Evolutionary conservation across 2,888 invertebrate species (phyloP), one percentile per base, ranked within the genome.

Genomic region (Caenorhabditis sp.): DNA sequence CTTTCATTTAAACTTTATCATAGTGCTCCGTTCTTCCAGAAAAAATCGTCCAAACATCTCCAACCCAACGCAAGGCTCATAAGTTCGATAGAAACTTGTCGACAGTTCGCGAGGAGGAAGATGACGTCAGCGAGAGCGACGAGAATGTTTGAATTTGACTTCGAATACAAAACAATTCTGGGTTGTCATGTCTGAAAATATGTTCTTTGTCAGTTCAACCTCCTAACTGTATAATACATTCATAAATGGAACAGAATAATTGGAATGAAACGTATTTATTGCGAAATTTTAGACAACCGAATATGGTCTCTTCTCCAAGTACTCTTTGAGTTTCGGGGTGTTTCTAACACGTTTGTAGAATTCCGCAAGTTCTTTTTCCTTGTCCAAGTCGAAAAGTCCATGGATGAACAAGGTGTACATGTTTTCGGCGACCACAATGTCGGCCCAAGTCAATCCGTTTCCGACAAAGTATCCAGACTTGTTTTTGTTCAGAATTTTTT

Each of bases 41-140:
- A 22, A 68, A 68, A 52, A 58, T 50, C 27, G 58, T 68, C 1
- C 58, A 50, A 50, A 41, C 50, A 8, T 50, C 58, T 30, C 41
- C 68, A 30, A 43, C 26, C 20, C 58, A 50, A 43, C 50, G 52
- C 17, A 58, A 59, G 35, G 48, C 58, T 20, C 58, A 45, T 32
- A 68, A 59, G 27, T 68, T 73, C 41, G 73, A 73, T 13, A 50
- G 65, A 46, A 65, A 59, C 35, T 43, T 73, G 41, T 73, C 73
- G 4, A 73, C 65, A 27, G 73, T 73, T n/a, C 46, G 53, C 35
- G 73, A 73, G 30, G 73, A 73, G 35, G 43, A 56, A 9, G 66
- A 66, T 30, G 66, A 56, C 11, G 56, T 43, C 13, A 55, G 32
- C 13, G 63, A 65, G 7, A 45, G 46, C 26, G 63, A 65, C 5